A percentile compares a stretch with the other conserved stretches of the same genome.
These are phyloP conservation scores for Spodoptera littoralis DNA, from an alignment of 2,888 invertebrate species.

Conservation along the genomic window DNA sequence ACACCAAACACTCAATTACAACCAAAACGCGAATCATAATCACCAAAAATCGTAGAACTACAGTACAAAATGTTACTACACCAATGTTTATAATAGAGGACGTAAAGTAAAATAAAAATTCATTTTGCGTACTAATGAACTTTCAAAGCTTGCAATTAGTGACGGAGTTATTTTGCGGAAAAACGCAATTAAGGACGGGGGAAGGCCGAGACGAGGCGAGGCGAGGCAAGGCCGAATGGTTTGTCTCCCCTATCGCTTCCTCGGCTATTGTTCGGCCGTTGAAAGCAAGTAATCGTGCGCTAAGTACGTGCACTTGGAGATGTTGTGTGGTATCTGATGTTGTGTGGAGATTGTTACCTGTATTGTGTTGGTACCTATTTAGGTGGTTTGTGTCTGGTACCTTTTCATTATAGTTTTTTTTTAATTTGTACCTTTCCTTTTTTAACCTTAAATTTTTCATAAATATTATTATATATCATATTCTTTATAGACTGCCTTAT, in stretches of 20 bases:
- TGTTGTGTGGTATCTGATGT: conserved; percentile 13
- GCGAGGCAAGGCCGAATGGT: conserved; percentile 33
- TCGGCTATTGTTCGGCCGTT: conserved; percentile 38
- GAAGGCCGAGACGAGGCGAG: conserved; percentile 28
- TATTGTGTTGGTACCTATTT: conserved; percentile 1
- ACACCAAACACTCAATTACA: not conserved
- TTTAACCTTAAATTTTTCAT: too few relatives aligned
- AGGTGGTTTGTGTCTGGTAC: not conserved
- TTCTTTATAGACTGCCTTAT: too few relatives aligned
- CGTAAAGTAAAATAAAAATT: conserved; percentile 55
- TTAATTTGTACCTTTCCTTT: too few relatives aligned
- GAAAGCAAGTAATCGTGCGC: conserved; percentile 52
- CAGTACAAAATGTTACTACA: conserved; percentile 20
- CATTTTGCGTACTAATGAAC: conserved; percentile 63
- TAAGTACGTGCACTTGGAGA: conserved; percentile 27
- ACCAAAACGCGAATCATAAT: conserved; percentile 8
- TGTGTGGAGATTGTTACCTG: conserved; percentile 1
- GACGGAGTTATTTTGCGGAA: conserved; percentile 62
- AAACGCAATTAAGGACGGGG: conserved; percentile 57
- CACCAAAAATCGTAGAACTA: conserved; percentile 27
- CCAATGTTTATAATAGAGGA: conserved; percentile 8
- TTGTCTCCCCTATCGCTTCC: conserved; percentile 44
- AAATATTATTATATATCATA: too few relatives aligned
- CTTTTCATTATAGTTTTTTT: too few relatives aligned
- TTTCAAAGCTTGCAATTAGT: conserved; percentile 65